Conservation (phyloP, 2,888 invertebrate genomes). For the Apoda limacodes region DNA sequence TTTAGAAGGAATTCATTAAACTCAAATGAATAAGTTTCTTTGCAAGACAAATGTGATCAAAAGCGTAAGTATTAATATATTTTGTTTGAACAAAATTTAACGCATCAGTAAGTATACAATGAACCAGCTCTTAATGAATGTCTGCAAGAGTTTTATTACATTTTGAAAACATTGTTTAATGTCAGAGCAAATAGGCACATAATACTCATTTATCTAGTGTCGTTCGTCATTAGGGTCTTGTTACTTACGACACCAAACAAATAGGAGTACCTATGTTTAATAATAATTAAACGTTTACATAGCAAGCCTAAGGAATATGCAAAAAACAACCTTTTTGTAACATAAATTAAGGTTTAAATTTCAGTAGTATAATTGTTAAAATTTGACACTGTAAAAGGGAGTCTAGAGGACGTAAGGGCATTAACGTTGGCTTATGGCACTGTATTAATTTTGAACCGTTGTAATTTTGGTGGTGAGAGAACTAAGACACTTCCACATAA, state of each 20-base stretch:
- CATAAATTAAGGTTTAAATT: conserved; percentile 24
- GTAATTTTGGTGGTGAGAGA: conserved; percentile 69
- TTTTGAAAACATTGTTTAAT: too few species aligned
- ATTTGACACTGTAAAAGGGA: conserved; percentile 62
- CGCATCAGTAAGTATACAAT: too few species aligned
- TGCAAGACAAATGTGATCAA: too few species aligned
- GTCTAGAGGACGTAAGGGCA: conserved; percentile 47
- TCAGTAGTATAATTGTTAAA: conserved; percentile 29
- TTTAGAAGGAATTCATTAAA: too few species aligned
- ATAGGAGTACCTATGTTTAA: conserved; percentile 65
- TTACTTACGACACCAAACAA: conserved; percentile 64
- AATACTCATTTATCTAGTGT: conserved; percentile 24
- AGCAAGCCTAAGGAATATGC: conserved; percentile 19
- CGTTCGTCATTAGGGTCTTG: conserved; percentile 60
- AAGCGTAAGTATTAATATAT: too few species aligned
- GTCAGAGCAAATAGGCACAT: too few species aligned
- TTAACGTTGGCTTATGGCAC: conserved; percentile 66
- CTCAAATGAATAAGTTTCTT: too few species aligned
- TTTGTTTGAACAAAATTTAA: too few species aligned
- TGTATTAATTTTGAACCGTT: conserved; percentile 71
- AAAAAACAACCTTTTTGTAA: conserved; percentile 22
- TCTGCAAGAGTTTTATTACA: too few species aligned
- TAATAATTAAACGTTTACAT: conserved; percentile 43
- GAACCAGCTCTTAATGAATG: too few species aligned
- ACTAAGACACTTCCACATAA: conserved; percentile 68